Evolutionary conservation across 2,113 vertebrate genomes (phyloP).

Genomic region (Hystrix cristata): DNA sequence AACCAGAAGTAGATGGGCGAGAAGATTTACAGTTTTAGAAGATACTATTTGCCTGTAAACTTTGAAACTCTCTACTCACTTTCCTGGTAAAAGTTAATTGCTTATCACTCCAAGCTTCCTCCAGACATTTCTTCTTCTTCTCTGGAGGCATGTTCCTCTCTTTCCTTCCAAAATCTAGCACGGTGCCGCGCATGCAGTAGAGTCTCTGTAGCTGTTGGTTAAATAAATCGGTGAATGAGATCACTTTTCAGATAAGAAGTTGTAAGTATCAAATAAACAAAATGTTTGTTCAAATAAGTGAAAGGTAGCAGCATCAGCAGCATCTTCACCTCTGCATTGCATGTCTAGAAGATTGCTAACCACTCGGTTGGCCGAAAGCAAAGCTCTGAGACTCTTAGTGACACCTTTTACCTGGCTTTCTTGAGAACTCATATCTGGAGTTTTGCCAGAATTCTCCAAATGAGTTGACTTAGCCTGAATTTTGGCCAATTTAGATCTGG

Average conservation of each 20-base stretch:
- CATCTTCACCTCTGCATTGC: not conserved
- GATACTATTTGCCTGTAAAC: not conserved
- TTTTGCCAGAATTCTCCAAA: not conserved
- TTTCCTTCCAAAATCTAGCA: not conserved
- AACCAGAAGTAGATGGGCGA: constrained; percentile 1
- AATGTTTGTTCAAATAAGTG: not conserved
- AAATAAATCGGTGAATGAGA: constrained; percentile 5
- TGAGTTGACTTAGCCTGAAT: not conserved
- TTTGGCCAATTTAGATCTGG: not conserved
- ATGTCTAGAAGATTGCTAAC: not conserved
- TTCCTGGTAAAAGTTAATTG: not conserved
- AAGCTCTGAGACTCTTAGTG: not conserved
- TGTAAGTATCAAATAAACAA: not conserved
- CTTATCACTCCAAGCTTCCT: not conserved
- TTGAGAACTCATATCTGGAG: not conserved
- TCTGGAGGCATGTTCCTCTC: not conserved
- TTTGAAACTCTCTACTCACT: not conserved
- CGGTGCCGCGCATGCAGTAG: not conserved
- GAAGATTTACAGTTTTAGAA: not conserved
- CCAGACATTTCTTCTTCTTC: not conserved
- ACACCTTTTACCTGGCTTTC: constrained; percentile 26
- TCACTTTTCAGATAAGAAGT: constrained; percentile 23
- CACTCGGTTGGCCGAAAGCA: not conserved
- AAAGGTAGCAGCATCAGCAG: not conserved
- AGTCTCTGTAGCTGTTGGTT: not conserved